A percentile compares a stretch with the other conserved stretches of the same genome.
Evolutionary conservation across 2,113 vertebrate genomes (phyloP).

Genomic region (Diphyllodes magnificus): DNA sequence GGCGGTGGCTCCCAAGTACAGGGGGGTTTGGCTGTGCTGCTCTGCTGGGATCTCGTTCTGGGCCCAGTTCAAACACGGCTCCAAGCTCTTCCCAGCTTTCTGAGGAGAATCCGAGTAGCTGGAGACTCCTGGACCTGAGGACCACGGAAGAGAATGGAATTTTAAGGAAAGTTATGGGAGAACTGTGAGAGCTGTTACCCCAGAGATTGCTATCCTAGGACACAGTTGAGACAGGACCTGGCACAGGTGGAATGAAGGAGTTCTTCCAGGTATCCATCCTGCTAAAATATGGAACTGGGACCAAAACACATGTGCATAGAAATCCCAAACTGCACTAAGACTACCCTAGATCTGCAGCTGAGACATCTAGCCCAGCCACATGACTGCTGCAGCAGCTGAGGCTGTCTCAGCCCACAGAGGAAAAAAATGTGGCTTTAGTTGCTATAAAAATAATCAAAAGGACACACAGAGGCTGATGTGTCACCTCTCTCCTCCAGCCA

Average conservation of each 20-base stretch:
- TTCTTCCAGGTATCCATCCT: neutral
- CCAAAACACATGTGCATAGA: neutral
- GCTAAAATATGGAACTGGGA: neutral
- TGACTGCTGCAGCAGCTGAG: neutral
- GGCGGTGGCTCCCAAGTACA: neutral
- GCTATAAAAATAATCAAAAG: neutral
- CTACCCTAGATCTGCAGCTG: neutral
- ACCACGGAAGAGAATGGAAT: neutral
- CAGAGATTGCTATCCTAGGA: neutral
- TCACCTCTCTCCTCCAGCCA: neutral
- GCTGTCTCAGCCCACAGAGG: neutral
- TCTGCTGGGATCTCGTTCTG: conserved; percentile 10
- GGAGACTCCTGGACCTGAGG: conserved; percentile 8
- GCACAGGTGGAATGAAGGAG: neutral
- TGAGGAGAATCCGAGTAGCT: conserved; percentile 2
- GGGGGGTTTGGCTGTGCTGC: conserved; percentile 30
- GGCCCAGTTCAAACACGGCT: conserved; percentile 40
- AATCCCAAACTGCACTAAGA: neutral
- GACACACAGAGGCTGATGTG: neutral
- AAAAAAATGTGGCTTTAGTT: neutral
- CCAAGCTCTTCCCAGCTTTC: conserved; percentile 17
- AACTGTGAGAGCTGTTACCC: neutral
- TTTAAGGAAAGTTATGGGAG: neutral
- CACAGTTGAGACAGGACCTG: neutral
- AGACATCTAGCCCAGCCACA: neutral